A percentile compares a stretch with the other conserved stretches of the same genome.
Evolutionary conservation across 92 coral and sea anemone species (phyloP).

Genomic region (Siderastrea radians): DNA sequence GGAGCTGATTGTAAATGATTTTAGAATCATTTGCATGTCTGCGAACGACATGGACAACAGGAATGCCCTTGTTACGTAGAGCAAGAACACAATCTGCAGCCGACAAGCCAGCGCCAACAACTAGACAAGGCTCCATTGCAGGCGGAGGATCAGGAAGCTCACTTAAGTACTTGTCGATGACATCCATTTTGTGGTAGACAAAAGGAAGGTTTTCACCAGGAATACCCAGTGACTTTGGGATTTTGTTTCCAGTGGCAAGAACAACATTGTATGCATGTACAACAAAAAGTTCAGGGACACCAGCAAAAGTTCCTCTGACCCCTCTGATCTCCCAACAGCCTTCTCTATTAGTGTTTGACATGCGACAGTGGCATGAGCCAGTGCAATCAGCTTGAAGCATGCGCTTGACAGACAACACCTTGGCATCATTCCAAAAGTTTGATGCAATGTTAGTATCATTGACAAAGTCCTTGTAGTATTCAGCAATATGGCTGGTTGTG

Average conservation of each 20-base stretch:
- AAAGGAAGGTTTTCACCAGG: slow-evolving; percentile 91
- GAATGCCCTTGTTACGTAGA: slow-evolving; percentile 79
- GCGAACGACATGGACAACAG: slow-evolving; percentile 87
- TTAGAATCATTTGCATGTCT: slow-evolving; percentile 85
- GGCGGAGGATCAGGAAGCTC: slow-evolving; percentile 54
- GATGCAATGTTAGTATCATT: slow-evolving; percentile 69
- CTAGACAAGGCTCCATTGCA: slow-evolving; percentile 80
- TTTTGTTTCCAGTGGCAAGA: slow-evolving; percentile 90
- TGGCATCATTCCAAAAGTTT: slow-evolving; percentile 80
- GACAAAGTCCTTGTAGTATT: slow-evolving; percentile 94
- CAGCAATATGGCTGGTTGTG: slow-evolving; percentile 94
- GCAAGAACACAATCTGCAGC: slow-evolving; percentile 95
- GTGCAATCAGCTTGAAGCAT: slow-evolving; percentile 24
- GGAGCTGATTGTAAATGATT: slow-evolving; percentile 88
- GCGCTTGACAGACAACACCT: slow-evolving; percentile 87
- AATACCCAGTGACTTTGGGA: slow-evolving; percentile 86
- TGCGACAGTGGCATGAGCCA: slow-evolving; percentile 29
- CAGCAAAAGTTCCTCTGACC: slow-evolving; percentile 56
- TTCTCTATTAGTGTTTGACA: slow-evolving; percentile 35
- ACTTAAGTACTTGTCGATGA: slow-evolving; percentile 60
- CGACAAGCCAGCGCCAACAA: slow-evolving; percentile 93
- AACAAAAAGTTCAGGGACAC: slow-evolving; percentile 67
- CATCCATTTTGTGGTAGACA: slow-evolving; percentile 89
- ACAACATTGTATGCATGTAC: slow-evolving; percentile 88
- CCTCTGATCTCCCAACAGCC: slow-evolving; percentile 93